These are phyloP conservation scores for Ptychodera flava DNA, from an alignment of 35 echinoderm and acorn worm genomes.

Conservation along the genomic window DNA sequence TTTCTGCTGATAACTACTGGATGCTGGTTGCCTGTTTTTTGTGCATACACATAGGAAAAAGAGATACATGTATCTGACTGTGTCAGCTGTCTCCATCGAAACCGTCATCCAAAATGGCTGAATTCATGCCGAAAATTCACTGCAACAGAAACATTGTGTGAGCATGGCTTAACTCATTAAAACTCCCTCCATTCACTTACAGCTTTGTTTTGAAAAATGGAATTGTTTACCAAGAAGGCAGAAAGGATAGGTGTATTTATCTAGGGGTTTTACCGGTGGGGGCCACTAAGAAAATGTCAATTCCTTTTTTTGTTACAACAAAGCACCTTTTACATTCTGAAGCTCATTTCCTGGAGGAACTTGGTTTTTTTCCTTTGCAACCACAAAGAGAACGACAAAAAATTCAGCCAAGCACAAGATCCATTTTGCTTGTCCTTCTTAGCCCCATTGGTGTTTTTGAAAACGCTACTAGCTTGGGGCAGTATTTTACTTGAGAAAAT, in stretches of 20 bases:
- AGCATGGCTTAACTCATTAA: neutral
- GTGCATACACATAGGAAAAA: neutral
- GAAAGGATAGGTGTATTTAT: neutral
- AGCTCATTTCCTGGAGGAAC: neutral
- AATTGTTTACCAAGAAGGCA: neutral
- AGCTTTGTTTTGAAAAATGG: neutral
- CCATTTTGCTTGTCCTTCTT: neutral
- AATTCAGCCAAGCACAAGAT: neutral
- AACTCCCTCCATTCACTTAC: neutral
- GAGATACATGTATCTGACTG: neutral
- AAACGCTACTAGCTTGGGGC: neutral
- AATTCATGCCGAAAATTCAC: neutral
- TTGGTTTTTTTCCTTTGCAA: neutral
- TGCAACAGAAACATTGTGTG: neutral
- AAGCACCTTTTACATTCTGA: neutral
- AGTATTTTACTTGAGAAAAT: neutral
- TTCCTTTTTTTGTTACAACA: neutral
- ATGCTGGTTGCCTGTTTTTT: too few relatives aligned
- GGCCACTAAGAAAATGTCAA: neutral
- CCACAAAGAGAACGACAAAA: neutral
- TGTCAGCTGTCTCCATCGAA: neutral
- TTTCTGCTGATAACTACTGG: too few relatives aligned
- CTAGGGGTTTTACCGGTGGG: neutral
- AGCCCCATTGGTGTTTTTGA: neutral
- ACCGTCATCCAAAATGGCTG: neutral